Conservation (phyloP, 2,888 invertebrate genomes). For the Sesamia inferens region DNA sequence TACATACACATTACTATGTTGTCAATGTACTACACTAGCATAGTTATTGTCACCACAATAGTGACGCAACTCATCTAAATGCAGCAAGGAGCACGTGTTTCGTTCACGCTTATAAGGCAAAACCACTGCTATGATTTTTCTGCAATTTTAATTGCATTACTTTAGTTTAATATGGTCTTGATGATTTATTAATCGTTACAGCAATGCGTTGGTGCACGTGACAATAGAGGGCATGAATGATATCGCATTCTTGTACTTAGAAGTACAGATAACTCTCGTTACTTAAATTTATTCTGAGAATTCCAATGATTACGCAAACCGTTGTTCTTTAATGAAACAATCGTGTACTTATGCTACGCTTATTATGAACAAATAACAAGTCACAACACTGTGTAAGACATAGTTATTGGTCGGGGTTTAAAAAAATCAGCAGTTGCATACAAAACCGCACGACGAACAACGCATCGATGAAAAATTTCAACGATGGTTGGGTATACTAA, state of each 20-base stretch:
- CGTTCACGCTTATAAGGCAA: constrained; percentile 44
- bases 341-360: neutral
- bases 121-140: constrained; percentile 49
- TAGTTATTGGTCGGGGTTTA: neutral
- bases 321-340: neutral
- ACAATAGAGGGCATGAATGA: constrained; percentile 32
- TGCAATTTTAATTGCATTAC: constrained; percentile 53
- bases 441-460: neutral
- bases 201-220: constrained; percentile 45
- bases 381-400: neutral
- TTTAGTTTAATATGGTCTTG: constrained; percentile 48
- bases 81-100: constrained; percentile 60
- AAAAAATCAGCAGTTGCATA: neutral
- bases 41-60: constrained; percentile 18
- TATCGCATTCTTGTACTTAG: constrained; percentile 25
- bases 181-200: constrained; percentile 56
- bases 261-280: neutral
- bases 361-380: neutral
- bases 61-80: constrained; percentile 59
- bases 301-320: neutral
- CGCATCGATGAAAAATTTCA: neutral
- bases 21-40: constrained; percentile 19
- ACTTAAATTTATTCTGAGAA: constrained; percentile 13
- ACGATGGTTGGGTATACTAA: neutral
- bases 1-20: constrained; percentile 18